A percentile compares a stretch with the other conserved stretches of the same genome.
phyloP scores from a whole-genome alignment of 2,888 invertebrate species.

The Flabesymbios commensalis region DNA sequence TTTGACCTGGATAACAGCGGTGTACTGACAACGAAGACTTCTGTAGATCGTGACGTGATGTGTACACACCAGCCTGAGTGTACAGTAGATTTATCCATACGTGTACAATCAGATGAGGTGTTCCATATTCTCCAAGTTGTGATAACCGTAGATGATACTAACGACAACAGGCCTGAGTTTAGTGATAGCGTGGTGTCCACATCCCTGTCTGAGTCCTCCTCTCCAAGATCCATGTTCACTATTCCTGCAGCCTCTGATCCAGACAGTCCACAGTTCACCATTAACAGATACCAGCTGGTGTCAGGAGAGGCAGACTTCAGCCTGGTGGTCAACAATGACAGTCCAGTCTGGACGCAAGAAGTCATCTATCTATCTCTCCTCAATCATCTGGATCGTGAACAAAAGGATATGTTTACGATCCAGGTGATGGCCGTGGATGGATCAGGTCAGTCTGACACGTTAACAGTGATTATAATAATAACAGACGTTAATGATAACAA shows the following conservation, averaged over 20 bases:
- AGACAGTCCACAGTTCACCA: slow-evolving; percentile 13
- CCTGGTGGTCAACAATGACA: no score
- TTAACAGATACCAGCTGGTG: no score
- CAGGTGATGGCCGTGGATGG: slow-evolving; percentile 74
- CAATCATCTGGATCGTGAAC: slow-evolving; percentile 2
- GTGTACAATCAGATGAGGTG: background rate
- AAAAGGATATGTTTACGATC: background rate
- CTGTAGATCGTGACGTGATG: no score
- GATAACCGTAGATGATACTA: background rate
- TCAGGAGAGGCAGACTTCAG: no score
- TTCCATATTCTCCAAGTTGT: background rate
- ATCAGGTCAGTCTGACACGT: slow-evolving; percentile 67
- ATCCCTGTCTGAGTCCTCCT: background rate
- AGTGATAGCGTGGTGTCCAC: background rate
- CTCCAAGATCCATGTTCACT: slow-evolving; percentile 1
- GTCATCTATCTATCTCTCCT: no score
- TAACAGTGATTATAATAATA: slow-evolving; percentile 16
- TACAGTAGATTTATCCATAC: no score
- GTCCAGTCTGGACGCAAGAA: no score
- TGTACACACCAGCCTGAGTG: no score
- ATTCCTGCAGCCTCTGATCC: slow-evolving; percentile 16
- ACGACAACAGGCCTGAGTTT: slow-evolving; percentile 1
- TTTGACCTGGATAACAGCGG: no score
- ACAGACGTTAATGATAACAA: slow-evolving; percentile 27
- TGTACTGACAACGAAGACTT: no score